phyloP scores from a whole-genome alignment of 2,797 vertebrate genomes.

The Pitangus sulphuratus region DNA sequence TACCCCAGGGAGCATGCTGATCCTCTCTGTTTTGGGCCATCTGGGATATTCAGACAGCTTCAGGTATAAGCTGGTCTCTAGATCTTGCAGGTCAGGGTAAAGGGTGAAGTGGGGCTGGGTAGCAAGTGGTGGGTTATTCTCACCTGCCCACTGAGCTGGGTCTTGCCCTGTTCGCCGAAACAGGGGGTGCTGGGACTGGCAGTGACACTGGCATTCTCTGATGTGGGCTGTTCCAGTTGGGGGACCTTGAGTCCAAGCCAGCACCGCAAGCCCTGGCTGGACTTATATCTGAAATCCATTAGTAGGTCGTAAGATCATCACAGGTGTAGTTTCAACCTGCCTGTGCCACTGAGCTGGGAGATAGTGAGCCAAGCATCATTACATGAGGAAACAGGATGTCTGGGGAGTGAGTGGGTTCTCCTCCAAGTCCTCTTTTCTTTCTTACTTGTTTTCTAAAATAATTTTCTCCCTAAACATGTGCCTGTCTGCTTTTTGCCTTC shows the following conservation, averaged over 20 bases:
- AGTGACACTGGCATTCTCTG: neutral
- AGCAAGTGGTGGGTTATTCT: rapidly evolving
- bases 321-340: neutral
- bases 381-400: neutral
- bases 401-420: neutral
- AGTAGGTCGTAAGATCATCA: neutral
- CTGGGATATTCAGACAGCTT: neutral
- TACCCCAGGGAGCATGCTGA: neutral
- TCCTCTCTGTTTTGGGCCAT: neutral
- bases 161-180: neutral
- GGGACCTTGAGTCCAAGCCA: neutral
- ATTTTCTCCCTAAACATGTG: neutral
- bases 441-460: neutral
- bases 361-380: neutral
- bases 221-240: neutral
- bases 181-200: rapidly evolving
- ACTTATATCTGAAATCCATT: neutral
- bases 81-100: neutral
- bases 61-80: neutral
- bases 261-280: neutral
- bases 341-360: neutral
- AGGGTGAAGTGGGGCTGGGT: neutral
- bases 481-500: neutral
- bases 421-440: neutral
- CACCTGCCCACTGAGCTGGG: rapidly evolving